Conservation (phyloP, 1,140 invertebrate species). For the Cyclina sinensis region DNA sequence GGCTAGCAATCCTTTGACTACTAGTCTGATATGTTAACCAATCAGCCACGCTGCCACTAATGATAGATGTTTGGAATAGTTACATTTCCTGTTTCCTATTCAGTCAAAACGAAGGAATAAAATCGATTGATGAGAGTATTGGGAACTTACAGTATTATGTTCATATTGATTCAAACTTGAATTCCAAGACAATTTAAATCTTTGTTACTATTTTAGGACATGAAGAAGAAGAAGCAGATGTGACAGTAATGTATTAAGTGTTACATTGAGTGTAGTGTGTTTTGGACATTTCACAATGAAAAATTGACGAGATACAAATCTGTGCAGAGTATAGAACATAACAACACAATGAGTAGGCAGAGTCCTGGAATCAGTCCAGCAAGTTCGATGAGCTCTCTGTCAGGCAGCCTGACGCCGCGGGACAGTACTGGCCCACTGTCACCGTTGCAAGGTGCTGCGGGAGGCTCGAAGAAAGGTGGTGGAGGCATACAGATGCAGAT, state of each 20-base stretch:
- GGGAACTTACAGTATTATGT: neutral
- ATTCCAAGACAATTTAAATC: neutral
- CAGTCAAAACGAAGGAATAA: neutral
- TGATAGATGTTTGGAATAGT: no score
- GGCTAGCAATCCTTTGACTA: no score
- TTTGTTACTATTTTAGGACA: slow-evolving; percentile 13
- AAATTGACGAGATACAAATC: slow-evolving; percentile 25
- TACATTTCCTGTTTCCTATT: neutral
- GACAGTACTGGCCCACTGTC: slow-evolving; percentile 69
- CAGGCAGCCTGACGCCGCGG: slow-evolving; percentile 57
- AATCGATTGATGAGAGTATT: neutral
- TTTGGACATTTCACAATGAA: slow-evolving; percentile 61
- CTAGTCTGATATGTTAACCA: no score
- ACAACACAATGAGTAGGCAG: slow-evolving; percentile 60
- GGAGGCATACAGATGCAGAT: slow-evolving; percentile 67
- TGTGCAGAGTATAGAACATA: slow-evolving; percentile 59
- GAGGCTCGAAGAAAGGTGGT: neutral
- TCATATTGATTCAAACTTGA: slow-evolving; percentile 1
- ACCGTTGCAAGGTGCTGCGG: slow-evolving; percentile 9
- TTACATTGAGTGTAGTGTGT: slow-evolving; percentile 55
- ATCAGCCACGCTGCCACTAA: no score
- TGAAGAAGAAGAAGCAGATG: neutral
- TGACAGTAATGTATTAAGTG: neutral
- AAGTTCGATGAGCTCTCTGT: slow-evolving; percentile 57
- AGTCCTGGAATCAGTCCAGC: slow-evolving; percentile 55